phyloP scores from a whole-genome alignment of 2,797 vertebrate genomes.

The Alosa sapidissima region DNA sequence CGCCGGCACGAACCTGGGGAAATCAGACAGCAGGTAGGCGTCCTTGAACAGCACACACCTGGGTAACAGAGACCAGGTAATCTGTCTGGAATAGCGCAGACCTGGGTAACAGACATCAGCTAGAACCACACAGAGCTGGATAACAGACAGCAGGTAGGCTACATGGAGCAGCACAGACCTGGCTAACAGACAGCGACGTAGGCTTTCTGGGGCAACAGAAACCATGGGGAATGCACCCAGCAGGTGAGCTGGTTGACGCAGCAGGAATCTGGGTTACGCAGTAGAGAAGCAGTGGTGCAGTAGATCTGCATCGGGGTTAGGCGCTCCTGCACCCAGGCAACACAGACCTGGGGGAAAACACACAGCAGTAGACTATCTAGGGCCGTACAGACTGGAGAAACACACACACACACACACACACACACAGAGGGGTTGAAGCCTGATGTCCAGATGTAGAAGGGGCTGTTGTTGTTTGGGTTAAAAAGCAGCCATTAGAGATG shows the following conservation, averaged over 20 bases:
- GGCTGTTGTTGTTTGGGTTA: no score
- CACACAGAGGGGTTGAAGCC: no score
- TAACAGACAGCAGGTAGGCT: neutral
- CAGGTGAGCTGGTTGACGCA: no score
- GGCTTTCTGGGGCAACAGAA: neutral
- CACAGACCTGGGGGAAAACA: no score
- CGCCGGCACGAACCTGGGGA: conserved; percentile 68
- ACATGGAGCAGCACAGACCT: neutral
- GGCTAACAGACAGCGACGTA: neutral
- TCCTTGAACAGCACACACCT: neutral
- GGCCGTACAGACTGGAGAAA: neutral
- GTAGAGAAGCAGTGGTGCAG: no score
- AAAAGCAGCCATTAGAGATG: no score
- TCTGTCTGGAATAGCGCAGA: no score
- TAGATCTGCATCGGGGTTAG: no score
- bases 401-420: neutral
- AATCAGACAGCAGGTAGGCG: conserved; percentile 75
- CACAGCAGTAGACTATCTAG: neutral
- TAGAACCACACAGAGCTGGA: neutral
- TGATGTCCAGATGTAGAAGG: no score
- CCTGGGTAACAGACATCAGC: neutral
- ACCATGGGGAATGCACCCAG: no score
- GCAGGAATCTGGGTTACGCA: no score
- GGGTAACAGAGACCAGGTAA: neutral
- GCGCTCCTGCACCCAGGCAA: no score